A percentile compares a stretch with the other conserved stretches of the same genome.
Conservation (phyloP, 2,797 vertebrate genomes). For the Phyllotis vaccarum region DNA sequence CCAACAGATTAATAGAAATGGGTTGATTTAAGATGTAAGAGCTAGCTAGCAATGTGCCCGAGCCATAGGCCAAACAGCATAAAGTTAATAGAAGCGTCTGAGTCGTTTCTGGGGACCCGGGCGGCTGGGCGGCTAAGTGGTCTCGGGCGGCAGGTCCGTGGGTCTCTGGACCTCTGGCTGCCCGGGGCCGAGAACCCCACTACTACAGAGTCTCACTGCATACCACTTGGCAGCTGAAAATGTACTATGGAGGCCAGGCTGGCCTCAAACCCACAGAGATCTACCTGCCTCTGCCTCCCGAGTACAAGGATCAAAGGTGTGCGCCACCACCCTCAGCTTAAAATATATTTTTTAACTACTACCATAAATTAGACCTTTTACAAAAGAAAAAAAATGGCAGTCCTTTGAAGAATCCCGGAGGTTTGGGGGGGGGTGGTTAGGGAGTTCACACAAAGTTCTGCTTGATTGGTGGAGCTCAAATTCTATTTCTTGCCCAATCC, state of each 20-base stretch:
- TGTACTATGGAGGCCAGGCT: background rate
- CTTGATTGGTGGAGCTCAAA: conserved; percentile 2
- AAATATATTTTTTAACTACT: background rate
- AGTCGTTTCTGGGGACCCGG: no score
- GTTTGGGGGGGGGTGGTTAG: rapidly evolving
- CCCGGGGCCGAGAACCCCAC: no score
- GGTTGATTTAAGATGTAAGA: no score
- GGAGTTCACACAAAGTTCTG: background rate
- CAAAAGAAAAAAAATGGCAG: conserved; percentile 11
- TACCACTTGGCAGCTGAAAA: background rate
- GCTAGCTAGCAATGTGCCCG: no score
- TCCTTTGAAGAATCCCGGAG: background rate
- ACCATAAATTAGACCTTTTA: background rate
- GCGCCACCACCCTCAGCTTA: background rate
- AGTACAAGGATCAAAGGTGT: background rate
- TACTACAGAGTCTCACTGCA: background rate
- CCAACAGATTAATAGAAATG: no score
- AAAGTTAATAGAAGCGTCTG: no score
- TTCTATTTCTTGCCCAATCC: conserved; percentile 13
- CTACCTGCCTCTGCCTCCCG: background rate
- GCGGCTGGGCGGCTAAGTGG: no score
- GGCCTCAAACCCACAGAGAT: background rate
- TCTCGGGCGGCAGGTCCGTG: no score
- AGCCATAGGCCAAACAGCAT: no score
- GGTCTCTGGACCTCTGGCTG: no score